A percentile compares a stretch with the other conserved stretches of the same genome.
Evolutionary conservation across 2,888 invertebrate genomes (phyloP).

Genomic region (Mesopsocus fuscifrons): DNA sequence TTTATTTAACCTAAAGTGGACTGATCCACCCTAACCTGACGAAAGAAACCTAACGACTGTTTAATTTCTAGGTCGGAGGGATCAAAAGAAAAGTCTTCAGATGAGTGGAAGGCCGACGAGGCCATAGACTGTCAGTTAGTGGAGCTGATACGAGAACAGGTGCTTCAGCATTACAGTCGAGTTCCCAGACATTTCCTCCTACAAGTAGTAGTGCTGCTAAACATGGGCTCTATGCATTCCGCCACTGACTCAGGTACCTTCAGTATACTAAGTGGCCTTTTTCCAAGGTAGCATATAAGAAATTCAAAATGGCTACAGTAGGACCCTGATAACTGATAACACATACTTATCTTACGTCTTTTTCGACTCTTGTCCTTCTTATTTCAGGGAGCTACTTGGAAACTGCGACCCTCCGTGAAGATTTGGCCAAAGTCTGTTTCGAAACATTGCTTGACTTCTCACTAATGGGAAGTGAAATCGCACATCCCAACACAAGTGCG

Average conservation of each 20-base stretch:
- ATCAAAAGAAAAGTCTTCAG: conserved; percentile 25
- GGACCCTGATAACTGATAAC: too few relatives aligned
- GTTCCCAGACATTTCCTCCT: conserved; percentile 67
- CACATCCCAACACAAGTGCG: too few relatives aligned
- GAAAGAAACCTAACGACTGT: too few relatives aligned
- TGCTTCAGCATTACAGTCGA: conserved; percentile 56
- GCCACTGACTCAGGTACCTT: conserved; percentile 28
- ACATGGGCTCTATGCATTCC: conserved; percentile 71
- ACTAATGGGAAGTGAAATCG: conserved; percentile 37
- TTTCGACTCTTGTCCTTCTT: too few relatives aligned
- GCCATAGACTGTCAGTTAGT: conserved; percentile 69
- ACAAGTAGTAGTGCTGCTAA: conserved; percentile 62
- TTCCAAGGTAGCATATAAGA: not conserved
- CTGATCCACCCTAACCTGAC: too few relatives aligned
- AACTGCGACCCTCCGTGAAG: conserved; percentile 55
- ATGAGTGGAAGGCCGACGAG: conserved; percentile 42
- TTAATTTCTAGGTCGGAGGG: not conserved
- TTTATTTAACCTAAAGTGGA: too few relatives aligned
- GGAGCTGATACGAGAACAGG: conserved; percentile 59
- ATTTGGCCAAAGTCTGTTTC: conserved; percentile 91
- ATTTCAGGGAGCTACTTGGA: not conserved
- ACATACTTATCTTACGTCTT: too few relatives aligned
- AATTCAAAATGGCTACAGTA: too few relatives aligned
- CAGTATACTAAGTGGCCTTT: not conserved
- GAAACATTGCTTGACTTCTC: conserved; percentile 91